Evolutionary conservation across 2,113 vertebrate genomes (phyloP).

Genomic region (Tragelaphus strepsiceros): DNA sequence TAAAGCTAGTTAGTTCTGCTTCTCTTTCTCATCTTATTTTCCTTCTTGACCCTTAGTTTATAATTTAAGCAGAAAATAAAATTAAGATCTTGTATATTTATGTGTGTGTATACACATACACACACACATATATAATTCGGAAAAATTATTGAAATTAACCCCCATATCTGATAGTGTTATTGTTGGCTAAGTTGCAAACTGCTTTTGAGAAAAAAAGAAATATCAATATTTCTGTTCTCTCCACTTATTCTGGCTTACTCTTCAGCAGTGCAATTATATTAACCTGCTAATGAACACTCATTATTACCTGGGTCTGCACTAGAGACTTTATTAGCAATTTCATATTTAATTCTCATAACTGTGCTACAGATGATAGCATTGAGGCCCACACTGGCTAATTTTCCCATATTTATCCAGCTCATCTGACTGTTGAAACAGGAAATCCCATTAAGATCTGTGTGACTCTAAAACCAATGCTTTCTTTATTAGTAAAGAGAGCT

Average conservation of each 20-base stretch:
- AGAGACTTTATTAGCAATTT: background rate
- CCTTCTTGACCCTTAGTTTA: background rate
- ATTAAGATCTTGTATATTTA: background rate
- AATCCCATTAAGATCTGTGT: background rate
- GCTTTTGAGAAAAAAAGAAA: background rate
- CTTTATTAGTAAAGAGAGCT: background rate
- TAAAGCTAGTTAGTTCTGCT: background rate
- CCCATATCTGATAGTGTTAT: background rate
- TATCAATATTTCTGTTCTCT: background rate
- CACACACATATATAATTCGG: background rate
- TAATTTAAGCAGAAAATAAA: conserved; percentile 1
- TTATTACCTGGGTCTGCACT: background rate
- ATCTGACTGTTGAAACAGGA: background rate
- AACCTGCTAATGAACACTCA: background rate
- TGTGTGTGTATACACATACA: accelerated
- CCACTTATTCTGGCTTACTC: background rate
- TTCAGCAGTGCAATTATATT: background rate
- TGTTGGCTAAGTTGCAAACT: background rate
- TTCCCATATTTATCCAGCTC: background rate
- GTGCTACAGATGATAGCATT: background rate
- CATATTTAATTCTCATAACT: background rate
- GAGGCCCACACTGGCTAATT: background rate
- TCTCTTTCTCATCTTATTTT: background rate
- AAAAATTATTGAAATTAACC: background rate
- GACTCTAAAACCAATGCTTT: background rate